Percentiles rank a stretch among this genome's conserved stretches.
phyloP scores from a whole-genome alignment of 2,797 vertebrate species.

The Poecilia wingei region DNA sequence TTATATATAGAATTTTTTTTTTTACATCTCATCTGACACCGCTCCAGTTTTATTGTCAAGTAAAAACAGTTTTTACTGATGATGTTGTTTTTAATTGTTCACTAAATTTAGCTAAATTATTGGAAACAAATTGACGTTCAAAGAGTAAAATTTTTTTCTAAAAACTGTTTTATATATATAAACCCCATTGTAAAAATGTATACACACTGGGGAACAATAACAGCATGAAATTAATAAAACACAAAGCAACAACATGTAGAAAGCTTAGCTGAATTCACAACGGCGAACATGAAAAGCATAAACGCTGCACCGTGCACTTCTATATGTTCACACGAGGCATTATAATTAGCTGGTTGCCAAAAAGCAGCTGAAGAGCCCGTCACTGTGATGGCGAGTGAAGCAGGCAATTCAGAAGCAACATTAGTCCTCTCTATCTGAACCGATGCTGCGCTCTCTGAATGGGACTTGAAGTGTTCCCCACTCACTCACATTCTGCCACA shows the following conservation, averaged over 20 bases:
- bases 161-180: neutral
- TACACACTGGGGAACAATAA: neutral
- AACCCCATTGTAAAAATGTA: neutral
- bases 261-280: neutral
- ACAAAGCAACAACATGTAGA: neutral
- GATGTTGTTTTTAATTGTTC: neutral
- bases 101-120: neutral
- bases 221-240: neutral
- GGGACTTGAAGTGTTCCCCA: constrained; percentile 2
- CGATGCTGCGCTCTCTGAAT: constrained; percentile 1
- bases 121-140: neutral
- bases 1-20: no score
- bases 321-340: neutral
- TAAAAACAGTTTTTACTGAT: neutral
- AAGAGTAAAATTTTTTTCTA: neutral
- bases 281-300: neutral
- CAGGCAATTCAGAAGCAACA: neutral
- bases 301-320: neutral
- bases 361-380: neutral
- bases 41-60: neutral
- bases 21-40: neutral
- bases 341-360: neutral
- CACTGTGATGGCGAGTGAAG: neutral
- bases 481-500: constrained; percentile 4
- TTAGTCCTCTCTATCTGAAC: neutral